Percentiles rank a stretch among this genome's conserved stretches.
These are phyloP conservation scores for Copidosoma floridanum DNA, from an alignment of 1,140 invertebrate genomes.

Conservation along the genomic window DNA sequence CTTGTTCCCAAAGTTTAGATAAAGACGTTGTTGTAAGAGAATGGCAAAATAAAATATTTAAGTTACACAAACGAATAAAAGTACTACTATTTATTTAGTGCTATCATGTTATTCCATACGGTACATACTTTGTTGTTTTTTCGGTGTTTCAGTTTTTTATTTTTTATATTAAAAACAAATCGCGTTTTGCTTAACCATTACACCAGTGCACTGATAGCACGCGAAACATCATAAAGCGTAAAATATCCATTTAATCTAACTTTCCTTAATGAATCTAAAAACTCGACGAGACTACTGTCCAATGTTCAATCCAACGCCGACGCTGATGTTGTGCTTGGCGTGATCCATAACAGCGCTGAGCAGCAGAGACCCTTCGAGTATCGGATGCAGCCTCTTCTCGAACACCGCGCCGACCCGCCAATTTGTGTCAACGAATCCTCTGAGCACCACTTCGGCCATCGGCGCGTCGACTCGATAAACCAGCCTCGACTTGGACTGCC, in stretches of 20 bases:
- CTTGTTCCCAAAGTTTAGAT: conserved; percentile 6
- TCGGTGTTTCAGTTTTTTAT: no score
- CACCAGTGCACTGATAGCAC: background rate
- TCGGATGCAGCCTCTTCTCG: conserved; percentile 70
- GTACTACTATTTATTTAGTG: conserved; percentile 4
- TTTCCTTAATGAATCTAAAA: no score
- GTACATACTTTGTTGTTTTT: no score
- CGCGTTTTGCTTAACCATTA: no score
- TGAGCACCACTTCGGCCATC: conserved; percentile 69
- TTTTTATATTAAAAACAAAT: no score
- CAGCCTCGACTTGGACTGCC: conserved; percentile 68
- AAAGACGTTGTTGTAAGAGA: conserved; percentile 3
- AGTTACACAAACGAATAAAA: conserved; percentile 6
- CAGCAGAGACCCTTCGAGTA: conserved; percentile 68
- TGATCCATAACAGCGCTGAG: conserved; percentile 76
- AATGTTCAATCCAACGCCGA: conserved; percentile 64
- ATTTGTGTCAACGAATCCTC: conserved; percentile 71
- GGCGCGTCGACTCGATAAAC: conserved; percentile 76
- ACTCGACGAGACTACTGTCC: conserved; percentile 53
- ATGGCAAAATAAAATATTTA: conserved; percentile 10
- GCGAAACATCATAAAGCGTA: no score
- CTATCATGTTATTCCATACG: conserved; percentile 9
- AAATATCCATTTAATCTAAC: no score
- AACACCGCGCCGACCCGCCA: conserved; percentile 70
- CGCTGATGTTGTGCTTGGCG: conserved; percentile 59